Conservation (phyloP, 2,113 vertebrate genomes). For the Dasyornis broadbenti region DNA sequence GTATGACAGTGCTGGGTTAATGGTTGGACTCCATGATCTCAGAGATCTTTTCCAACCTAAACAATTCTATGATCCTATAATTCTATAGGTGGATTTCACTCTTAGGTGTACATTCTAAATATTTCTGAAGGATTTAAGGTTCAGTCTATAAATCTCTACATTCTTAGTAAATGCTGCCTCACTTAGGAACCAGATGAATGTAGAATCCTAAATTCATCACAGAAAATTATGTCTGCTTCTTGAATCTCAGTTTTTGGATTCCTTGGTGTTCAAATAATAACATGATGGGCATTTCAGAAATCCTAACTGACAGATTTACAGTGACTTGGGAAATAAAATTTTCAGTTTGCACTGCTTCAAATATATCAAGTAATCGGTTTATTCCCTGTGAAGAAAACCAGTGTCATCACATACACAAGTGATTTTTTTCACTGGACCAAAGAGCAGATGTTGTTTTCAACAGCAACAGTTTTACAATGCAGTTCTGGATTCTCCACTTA, state of each 20-base stretch:
- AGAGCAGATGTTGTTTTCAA: background rate
- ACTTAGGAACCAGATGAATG: background rate
- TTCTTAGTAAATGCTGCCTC: background rate
- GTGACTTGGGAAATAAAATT: slow-evolving; percentile 8
- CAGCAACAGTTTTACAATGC: background rate
- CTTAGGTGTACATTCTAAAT: background rate
- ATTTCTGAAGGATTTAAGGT: background rate
- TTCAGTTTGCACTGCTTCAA: background rate
- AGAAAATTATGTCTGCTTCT: background rate
- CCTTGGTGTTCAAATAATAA: background rate
- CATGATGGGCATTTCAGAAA: background rate
- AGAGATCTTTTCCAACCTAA: background rate
- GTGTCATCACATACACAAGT: background rate
- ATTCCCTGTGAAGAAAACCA: background rate
- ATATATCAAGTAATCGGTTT: background rate
- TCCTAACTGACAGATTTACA: background rate
- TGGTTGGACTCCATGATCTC: background rate
- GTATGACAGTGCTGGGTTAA: background rate
- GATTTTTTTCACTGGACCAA: background rate
- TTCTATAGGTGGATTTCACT: background rate
- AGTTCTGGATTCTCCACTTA: background rate
- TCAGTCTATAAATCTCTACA: background rate
- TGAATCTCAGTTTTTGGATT: background rate
- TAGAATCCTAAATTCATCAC: background rate
- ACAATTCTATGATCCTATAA: background rate